A percentile compares a stretch with the other conserved stretches of the same genome.
Conservation (phyloP, 2,888 invertebrate species). For the Trichopria drosophilae region DNA sequence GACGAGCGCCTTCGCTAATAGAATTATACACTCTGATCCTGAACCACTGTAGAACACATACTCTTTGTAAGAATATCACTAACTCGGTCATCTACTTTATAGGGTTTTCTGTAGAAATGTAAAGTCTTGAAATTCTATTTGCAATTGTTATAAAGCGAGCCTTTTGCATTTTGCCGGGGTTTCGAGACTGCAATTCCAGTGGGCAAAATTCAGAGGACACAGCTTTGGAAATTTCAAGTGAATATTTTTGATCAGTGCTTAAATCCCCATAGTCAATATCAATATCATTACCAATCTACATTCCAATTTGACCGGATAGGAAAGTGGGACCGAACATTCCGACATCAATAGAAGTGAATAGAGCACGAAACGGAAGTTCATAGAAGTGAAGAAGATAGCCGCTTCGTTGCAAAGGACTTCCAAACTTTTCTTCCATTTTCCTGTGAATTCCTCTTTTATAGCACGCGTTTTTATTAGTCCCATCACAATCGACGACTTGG, state of each 20-base stretch:
- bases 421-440: not conserved
- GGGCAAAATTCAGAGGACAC: constrained; percentile 2
- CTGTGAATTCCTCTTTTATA: not conserved
- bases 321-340: too few relatives aligned
- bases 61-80: too few relatives aligned
- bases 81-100: too few relatives aligned
- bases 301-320: not conserved
- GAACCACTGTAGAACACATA: too few relatives aligned
- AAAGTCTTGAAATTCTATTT: too few relatives aligned
- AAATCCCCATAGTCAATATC: constrained; percentile 6
- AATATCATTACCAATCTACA: not conserved
- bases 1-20: too few relatives aligned
- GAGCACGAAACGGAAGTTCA: not conserved
- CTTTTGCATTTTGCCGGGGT: constrained; percentile 6
- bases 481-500: not conserved
- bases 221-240: not conserved
- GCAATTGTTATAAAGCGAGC: too few relatives aligned
- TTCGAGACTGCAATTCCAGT: constrained; percentile 1
- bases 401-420: too few relatives aligned
- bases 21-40: too few relatives aligned
- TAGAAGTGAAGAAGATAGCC: too few relatives aligned
- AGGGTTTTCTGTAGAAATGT: not conserved
- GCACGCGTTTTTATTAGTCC: not conserved
- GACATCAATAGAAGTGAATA: not conserved
- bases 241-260: too few relatives aligned